A percentile compares a stretch with the other conserved stretches of the same genome.
phyloP scores from a whole-genome alignment of 2,797 vertebrate species.

The Bucorvus abyssinicus region DNA sequence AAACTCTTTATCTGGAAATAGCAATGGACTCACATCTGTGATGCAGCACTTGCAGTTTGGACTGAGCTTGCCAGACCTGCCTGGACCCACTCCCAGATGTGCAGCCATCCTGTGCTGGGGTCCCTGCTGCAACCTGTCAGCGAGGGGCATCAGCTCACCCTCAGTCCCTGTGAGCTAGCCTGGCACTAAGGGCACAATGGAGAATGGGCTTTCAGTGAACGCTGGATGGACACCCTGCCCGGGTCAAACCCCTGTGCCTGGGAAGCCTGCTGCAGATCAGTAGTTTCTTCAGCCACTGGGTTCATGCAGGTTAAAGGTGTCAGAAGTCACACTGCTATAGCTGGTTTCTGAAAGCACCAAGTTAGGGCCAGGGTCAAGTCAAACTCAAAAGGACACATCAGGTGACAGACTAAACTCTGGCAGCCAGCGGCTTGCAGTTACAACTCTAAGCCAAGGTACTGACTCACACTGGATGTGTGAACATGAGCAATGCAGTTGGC shows the following conservation, averaged over 20 bases:
- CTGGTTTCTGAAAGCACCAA: neutral
- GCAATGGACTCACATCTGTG: neutral
- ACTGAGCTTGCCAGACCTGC: neutral
- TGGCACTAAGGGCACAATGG: accelerated
- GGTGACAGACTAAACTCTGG: constrained; percentile 9
- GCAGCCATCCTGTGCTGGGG: accelerated
- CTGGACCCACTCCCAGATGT: accelerated
- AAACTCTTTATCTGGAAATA: neutral
- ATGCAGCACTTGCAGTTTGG: neutral
- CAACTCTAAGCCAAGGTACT: constrained; percentile 24
- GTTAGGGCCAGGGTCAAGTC: neutral
- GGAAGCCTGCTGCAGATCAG: neutral
- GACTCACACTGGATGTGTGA: constrained; percentile 51
- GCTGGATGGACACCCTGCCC: neutral
- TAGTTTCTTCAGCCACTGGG: neutral
- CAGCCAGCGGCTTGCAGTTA: neutral
- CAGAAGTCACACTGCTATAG: neutral
- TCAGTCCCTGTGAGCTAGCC: neutral
- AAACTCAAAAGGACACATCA: neutral
- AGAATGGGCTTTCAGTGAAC: neutral
- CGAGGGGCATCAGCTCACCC: neutral
- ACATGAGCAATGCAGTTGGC: constrained; percentile 46
- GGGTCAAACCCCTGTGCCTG: accelerated
- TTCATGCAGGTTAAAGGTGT: accelerated
- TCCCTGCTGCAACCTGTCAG: neutral